Conservation (phyloP, 2,797 vertebrate species). For the Lepilemur septentrionalis region DNA sequence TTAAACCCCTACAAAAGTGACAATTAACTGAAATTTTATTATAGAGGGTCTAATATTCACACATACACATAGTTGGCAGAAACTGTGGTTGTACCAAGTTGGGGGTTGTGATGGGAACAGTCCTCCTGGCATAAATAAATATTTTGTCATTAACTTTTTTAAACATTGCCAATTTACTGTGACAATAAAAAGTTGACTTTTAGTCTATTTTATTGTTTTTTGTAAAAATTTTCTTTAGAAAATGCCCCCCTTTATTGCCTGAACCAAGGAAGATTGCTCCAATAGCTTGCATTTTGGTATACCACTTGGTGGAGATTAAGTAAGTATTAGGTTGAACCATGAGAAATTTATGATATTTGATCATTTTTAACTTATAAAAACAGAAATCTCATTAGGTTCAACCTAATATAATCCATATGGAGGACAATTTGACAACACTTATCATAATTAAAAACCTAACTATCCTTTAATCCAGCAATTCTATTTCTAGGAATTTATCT, state of each 20-base stretch:
- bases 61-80: background rate
- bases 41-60: background rate
- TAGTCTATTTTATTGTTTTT: background rate
- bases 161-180: background rate
- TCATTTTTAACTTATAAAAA: slow-evolving; percentile 36
- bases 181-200: background rate
- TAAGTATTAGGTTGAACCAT: background rate
- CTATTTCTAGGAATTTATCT: slow-evolving; percentile 14
- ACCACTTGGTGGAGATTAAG: background rate
- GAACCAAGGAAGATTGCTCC: background rate
- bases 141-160: background rate
- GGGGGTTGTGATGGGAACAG: background rate
- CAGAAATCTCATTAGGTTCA: background rate
- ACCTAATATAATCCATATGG: background rate
- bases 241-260: background rate
- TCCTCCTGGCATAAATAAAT: background rate
- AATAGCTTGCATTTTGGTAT: background rate
- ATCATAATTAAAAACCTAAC: slow-evolving; percentile 32
- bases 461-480: background rate
- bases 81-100: background rate
- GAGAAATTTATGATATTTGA: background rate
- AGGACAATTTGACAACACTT: background rate
- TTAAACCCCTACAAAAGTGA: background rate
- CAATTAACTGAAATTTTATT: slow-evolving; percentile 8
- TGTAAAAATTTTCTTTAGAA: background rate